Base-by-base conservation (phyloP, 53 echinoderm and acorn worm genomes). In the Glandiceps talaboti region DNA sequence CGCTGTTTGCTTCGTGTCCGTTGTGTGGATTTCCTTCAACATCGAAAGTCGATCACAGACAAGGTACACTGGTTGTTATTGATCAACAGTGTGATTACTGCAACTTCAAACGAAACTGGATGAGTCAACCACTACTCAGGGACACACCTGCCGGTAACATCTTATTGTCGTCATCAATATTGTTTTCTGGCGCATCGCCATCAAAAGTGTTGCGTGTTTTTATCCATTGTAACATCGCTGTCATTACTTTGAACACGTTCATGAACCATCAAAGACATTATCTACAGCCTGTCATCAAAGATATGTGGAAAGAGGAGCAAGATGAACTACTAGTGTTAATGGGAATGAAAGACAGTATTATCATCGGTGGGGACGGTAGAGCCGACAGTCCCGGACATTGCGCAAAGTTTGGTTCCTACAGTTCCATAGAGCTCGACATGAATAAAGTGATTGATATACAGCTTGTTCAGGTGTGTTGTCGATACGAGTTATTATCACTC, bases 371-470 rank as follows among this genome's bases (percentile, higher is more conserved):
- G 0, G 89, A 89, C 30, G 86, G 79, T 1, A 14, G 89, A 12
- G 76, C 76, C 28, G 89, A 89, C 74, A 79, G 79, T 20, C 89
- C 89, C 1, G 89, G 89, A 0, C 89, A 89, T 30, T 83, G 79
- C 1, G 89, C 89, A 0, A 89, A 89, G 32, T 89, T 80, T 80
- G 83, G 85, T 0, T 83, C 80, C 32, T 89, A 89, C 32, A 83
- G 82, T 0, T 73, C 86, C 0, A 82, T 89, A 77, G 86, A 89
- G 64, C 75, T 80, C 33, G 80, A 73, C 0, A 32, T 28, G 0
- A 78, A 80, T 26, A 80, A 83, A 33, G 76, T 89, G 30, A 29
- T 89, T 1, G 80, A 85, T 77, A 73, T 89, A 28, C 73, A 86
- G 74, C 81, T 89, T 76, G 89, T 89, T 0, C 86, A 89, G 83